phyloP scores from a whole-genome alignment of 2,888 invertebrate species.

The Matsumyia berberina region DNA sequence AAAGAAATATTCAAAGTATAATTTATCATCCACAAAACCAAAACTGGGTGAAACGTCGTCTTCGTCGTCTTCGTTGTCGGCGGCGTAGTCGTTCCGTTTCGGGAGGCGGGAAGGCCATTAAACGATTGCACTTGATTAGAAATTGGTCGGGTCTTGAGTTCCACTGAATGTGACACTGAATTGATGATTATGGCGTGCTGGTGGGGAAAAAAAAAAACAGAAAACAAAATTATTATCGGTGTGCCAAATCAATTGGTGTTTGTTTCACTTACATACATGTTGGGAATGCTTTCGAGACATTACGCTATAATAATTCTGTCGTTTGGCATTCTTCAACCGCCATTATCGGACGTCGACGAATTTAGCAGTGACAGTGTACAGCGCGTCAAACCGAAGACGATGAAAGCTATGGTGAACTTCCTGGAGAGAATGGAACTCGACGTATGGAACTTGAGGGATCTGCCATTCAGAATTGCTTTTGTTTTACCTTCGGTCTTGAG shows the following conservation, averaged over 20 bases:
- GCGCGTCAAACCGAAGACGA: neutral
- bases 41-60: constrained; percentile 22
- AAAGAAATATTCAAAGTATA: constrained; percentile 25
- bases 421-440: too few relatives aligned
- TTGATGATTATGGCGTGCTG: constrained; percentile 24
- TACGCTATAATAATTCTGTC: constrained; percentile 37
- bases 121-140: constrained; percentile 47
- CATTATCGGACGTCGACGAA: constrained; percentile 14
- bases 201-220: neutral
- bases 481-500: too few relatives aligned
- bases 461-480: too few relatives aligned
- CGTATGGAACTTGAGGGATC: too few relatives aligned
- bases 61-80: neutral
- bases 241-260: constrained; percentile 37
- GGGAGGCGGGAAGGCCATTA: constrained; percentile 48
- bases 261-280: constrained; percentile 16
- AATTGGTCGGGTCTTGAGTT: constrained; percentile 10
- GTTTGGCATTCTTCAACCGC: neutral
- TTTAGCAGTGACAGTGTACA: neutral
- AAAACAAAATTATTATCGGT: constrained; percentile 8
- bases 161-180: constrained; percentile 29
- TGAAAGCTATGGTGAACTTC: neutral
- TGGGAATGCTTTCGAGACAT: neutral
- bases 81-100: neutral
- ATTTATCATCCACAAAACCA: constrained; percentile 29